phyloP scores from a whole-genome alignment of 2,797 vertebrate genomes.

The Chromis chromis region DNA sequence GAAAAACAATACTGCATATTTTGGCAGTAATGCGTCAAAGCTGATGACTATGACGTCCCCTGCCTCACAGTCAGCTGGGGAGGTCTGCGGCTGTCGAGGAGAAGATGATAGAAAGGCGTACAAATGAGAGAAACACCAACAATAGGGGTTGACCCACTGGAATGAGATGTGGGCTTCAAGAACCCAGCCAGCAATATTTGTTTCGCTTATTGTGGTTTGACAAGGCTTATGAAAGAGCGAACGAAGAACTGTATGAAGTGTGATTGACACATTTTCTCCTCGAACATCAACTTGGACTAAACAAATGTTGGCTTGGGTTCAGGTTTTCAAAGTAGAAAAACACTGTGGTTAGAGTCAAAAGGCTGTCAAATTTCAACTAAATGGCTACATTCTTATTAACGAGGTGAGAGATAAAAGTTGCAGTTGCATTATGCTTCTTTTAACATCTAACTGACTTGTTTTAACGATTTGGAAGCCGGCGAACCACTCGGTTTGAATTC shows the following conservation, averaged over 20 bases:
- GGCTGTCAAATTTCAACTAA: slow-evolving; percentile 8
- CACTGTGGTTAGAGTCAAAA: background rate
- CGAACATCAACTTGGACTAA: slow-evolving; percentile 7
- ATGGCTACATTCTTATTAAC: background rate
- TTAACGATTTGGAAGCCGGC: slow-evolving; percentile 4
- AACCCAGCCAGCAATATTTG: slow-evolving; percentile 36
- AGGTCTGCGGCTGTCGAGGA: slow-evolving; percentile 41
- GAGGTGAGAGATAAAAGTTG: background rate
- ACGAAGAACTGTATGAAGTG: background rate
- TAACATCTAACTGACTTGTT: slow-evolving; percentile 28
- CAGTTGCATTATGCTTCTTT: slow-evolving; percentile 1
- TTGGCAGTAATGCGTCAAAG: slow-evolving; percentile 67
- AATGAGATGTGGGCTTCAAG: slow-evolving; percentile 40
- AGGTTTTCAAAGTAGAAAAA: slow-evolving; percentile 23
- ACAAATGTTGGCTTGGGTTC: slow-evolving; percentile 2
- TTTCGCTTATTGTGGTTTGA: slow-evolving; percentile 58
- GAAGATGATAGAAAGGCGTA: slow-evolving; percentile 37
- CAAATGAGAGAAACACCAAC: slow-evolving; percentile 45
- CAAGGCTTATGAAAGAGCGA: slow-evolving; percentile 21
- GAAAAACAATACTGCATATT: slow-evolving; percentile 68
- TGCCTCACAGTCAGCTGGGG: slow-evolving; percentile 20
- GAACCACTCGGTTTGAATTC: background rate
- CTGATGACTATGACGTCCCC: slow-evolving; percentile 38
- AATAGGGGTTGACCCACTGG: slow-evolving; percentile 32
- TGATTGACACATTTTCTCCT: slow-evolving; percentile 35